Conservation (phyloP, 2,113 vertebrate genomes). For the Brachirus orientalis region DNA sequence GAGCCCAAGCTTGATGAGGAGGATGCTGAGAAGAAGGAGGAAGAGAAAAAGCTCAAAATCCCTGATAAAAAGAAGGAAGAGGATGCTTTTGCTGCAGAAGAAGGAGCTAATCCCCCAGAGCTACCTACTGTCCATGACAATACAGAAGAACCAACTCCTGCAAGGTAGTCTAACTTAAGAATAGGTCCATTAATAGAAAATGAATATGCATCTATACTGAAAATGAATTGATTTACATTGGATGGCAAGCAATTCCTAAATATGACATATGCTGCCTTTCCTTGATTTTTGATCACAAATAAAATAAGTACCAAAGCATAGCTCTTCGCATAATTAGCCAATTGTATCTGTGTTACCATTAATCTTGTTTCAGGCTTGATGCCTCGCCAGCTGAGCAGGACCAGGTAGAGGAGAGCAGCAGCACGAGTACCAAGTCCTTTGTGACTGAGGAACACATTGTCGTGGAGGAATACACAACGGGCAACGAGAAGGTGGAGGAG, state of each 20-base stretch:
- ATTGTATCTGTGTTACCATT: not conserved
- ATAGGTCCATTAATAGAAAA: too few species aligned
- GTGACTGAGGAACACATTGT: conserved; percentile 57
- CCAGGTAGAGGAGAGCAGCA: conserved; percentile 37
- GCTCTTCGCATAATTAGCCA: too few species aligned
- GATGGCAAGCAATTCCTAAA: too few species aligned
- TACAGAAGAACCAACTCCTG: conserved; percentile 25
- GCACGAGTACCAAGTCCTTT: conserved; percentile 46
- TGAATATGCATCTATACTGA: too few species aligned
- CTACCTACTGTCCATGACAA: not conserved
- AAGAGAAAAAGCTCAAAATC: conserved; percentile 13
- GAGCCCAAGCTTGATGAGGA: conserved; percentile 20
- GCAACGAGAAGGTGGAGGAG: conserved; percentile 36
- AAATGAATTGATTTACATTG: too few species aligned
- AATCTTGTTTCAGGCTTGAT: conserved; percentile 72
- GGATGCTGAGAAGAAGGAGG: conserved; percentile 24
- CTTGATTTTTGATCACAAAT: not conserved
- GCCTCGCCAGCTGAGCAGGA: conserved; percentile 24
- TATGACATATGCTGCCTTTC: too few species aligned
- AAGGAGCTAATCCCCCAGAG: conserved; percentile 9
- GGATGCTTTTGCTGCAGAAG: conserved; percentile 7
- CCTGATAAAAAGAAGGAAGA: conserved; percentile 33
- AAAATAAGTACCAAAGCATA: too few species aligned
- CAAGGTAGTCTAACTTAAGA: conserved; percentile 48
- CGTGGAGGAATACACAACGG: conserved; percentile 71